Percentiles rank a stretch among this genome's conserved stretches.
Conservation (phyloP, 2,888 invertebrate species). For the Automeris io region DNA sequence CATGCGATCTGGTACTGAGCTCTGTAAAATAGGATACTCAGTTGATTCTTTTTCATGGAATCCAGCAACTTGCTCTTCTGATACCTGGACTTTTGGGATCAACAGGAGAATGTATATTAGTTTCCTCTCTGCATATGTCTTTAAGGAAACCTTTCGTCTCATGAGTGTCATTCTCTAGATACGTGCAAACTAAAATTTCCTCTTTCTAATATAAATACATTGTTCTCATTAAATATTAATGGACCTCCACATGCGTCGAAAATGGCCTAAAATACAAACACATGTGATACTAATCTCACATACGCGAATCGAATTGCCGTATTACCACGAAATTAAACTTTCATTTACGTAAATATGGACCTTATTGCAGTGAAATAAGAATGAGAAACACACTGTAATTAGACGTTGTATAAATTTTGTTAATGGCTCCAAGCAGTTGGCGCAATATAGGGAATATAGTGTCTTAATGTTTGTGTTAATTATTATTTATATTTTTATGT, state of each 20-base stretch:
- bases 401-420: slow-evolving; percentile 41
- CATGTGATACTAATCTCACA: slow-evolving; percentile 37
- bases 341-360: slow-evolving; percentile 18
- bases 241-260: slow-evolving; percentile 6
- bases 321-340: slow-evolving; percentile 18
- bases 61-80: too few relatives aligned
- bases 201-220: neutral
- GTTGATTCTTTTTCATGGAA: too few relatives aligned
- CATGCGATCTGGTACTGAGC: too few relatives aligned
- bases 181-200: neutral
- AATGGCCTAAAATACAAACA: slow-evolving; percentile 32
- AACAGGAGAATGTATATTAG: too few relatives aligned
- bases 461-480: slow-evolving; percentile 10
- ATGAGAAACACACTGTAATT: slow-evolving; percentile 30
- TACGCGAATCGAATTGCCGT: slow-evolving; percentile 38
- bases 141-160: too few relatives aligned
- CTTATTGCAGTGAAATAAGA: slow-evolving; percentile 18
- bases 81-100: too few relatives aligned
- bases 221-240: slow-evolving; percentile 1
- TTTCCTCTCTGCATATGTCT: too few relatives aligned
- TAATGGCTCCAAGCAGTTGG: slow-evolving; percentile 46
- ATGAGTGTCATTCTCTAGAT: too few relatives aligned
- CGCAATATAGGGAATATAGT: slow-evolving; percentile 38
- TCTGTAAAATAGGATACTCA: too few relatives aligned
- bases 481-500: slow-evolving; percentile 1